Base-by-base conservation (phyloP, 2,797 vertebrate genomes). In the Zalophus californianus region DNA sequence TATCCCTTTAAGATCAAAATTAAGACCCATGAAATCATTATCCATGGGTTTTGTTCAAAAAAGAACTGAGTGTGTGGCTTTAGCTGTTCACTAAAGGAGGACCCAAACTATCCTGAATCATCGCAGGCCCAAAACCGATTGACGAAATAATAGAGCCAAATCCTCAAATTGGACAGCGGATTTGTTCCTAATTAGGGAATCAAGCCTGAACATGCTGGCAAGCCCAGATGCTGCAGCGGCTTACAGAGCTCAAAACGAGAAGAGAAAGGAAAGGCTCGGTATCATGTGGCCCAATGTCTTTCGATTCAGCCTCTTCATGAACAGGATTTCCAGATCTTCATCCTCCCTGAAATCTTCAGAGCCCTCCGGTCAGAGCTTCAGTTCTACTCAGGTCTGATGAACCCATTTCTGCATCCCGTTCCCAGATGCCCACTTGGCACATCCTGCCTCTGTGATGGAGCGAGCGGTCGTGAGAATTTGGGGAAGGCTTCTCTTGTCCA, bases 241-340 rank as follows among this genome's bases (percentile, higher is more conserved):
- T 3, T 14, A 1, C 0, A 0, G 62, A 23, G n/a, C n/a, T 23
- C 20, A 5, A 38, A 48, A 52, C 0, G 16, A 48, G 64, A 20
- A 52, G 66, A 77, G 25, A 32, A 32, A 7, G 52, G 27, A 6
- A 12, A 9, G 60, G 70, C 77, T 80, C 60, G 2, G 38, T 7
- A 3, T 41, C 5, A 0, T 1, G 20, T 13, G 68, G 41, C 70
- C 87, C 3, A 4, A 11, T 25, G 29, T 27, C 10, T 72, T 70
- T 52, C 8, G 56, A 41, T n/a, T 44, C n/a, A 29, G 21, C n/a
- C 29, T 87, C 80, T 82, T 66, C 16, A 8, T 23, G 1, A 35
- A 5, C 2, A 38, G 56, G 16, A 18, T 38, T n/a, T 29, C 66
- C 27, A 29, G 6, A 6, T 23, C 32, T 3, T n/a, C 21, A 12